Evolutionary conservation across 1,140 invertebrate genomes (phyloP), one percentile per base, ranked within the genome.

Genomic region (Hermetia illucens): DNA sequence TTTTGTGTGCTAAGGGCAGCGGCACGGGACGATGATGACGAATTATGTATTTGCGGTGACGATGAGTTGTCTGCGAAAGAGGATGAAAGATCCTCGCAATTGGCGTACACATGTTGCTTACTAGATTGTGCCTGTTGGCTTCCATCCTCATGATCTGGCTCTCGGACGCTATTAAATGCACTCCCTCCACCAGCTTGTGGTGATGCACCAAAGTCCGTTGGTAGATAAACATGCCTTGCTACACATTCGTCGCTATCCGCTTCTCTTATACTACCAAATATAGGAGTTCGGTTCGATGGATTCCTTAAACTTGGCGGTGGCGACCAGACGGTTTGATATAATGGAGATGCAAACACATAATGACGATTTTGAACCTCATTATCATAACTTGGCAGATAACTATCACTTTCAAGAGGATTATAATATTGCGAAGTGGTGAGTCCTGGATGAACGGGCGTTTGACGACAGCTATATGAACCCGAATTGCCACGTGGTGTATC

Each of bases 271-370:
- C 57, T 60, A 0, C 57, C 57, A 36, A 59, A 59, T 5, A 58
- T 47, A 0, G 57, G 57, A 17, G 57, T 59, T 12, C 59, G 56
- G 12, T 56, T 58, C 6, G 54, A 58, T 34, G 57, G 58, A 40
- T 55, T 56, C 2, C 57, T 42, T 33, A 55, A 40, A 32, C 57
- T 58, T 2, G 56, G 52, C 8, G 56, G 56, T 20, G 57, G 57
- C 17, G 57, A 60, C 57, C 57, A 60, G 2, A 60, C 54, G 2
- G 56, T 59, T 36, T 60, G 57, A 37, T 60, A 60, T 5, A 60
- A 40, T 9, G 57, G 57, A 27, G 56, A 59, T 3, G 54, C 57
- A 24, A 60, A 60, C 17, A 60, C 57, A 34, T 60, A 59, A 50
- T 58, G 55, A 17, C 59, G 54, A 40, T 57, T 58, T 4, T 53